A percentile compares a stretch with the other conserved stretches of the same genome.
Conservation (phyloP, 2,888 invertebrate genomes). For the Drosophila paranaensis region DNA sequence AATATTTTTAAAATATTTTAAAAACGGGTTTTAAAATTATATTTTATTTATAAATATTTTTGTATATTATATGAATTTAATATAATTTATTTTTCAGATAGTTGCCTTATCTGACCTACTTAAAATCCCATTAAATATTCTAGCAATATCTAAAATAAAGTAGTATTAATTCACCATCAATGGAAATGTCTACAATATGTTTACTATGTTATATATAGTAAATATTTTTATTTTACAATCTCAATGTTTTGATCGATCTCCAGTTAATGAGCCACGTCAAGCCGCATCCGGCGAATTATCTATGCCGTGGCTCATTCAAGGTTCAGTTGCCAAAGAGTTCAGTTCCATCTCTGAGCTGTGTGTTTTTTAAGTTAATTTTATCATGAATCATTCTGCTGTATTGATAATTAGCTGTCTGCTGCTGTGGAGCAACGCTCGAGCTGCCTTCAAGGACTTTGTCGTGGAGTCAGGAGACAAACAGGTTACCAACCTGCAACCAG, state of each 20-base stretch:
- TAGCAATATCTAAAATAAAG: too few species aligned
- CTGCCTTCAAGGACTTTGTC: conserved; percentile 71
- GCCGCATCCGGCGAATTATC: background rate
- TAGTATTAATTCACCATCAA: background rate
- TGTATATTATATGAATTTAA: background rate
- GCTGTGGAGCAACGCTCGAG: conserved; percentile 17
- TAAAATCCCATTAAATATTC: background rate
- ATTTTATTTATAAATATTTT: background rate
- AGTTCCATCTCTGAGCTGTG: conserved; percentile 16
- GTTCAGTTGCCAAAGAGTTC: conserved; percentile 33
- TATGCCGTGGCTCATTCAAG: conserved; percentile 40
- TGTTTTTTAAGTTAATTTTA: background rate
- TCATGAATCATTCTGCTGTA: conserved; percentile 36
- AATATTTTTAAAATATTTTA: background rate
- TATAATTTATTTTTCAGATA: background rate
- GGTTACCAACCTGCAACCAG: conserved; percentile 2
- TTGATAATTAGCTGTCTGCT: conserved; percentile 35
- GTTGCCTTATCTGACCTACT: background rate
- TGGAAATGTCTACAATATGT: background rate
- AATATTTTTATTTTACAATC: background rate
- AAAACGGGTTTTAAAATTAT: too few species aligned
- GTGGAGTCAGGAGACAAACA: conserved; percentile 40
- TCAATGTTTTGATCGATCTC: background rate
- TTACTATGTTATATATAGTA: background rate
- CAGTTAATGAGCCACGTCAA: conserved; percentile 49